A percentile compares a stretch with the other conserved stretches of the same genome.
phyloP scores from a whole-genome alignment of 2,888 invertebrate genomes.

The Drosophila koepferae region DNA sequence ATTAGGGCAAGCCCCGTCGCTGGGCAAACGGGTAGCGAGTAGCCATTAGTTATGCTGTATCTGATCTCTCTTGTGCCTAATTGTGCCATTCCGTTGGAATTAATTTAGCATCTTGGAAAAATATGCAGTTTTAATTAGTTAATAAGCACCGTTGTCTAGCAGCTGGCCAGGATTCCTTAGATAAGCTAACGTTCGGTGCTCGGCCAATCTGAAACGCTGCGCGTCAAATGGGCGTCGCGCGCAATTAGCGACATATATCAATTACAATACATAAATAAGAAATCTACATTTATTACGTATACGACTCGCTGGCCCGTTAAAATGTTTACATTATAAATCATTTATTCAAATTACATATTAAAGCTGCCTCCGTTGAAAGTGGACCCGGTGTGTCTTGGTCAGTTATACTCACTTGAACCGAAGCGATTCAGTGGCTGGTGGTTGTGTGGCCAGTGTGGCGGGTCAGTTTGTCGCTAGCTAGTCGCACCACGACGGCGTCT shows the following conservation, averaged over 20 bases:
- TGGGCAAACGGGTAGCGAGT: background rate
- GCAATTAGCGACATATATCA: conserved; percentile 81
- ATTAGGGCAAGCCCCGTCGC: conserved; percentile 33
- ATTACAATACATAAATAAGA: conserved; percentile 62
- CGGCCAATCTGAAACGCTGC: conserved; percentile 18
- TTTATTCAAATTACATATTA: conserved; percentile 79
- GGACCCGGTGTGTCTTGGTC: conserved; percentile 30
- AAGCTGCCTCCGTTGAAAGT: conserved; percentile 38
- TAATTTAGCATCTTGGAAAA: conserved; percentile 68
- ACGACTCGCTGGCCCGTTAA: conserved; percentile 57
- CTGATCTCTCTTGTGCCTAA: conserved; percentile 26
- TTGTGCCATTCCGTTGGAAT: conserved; percentile 51
- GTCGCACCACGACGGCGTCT: conserved; percentile 52
- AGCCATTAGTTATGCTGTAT: conserved; percentile 7
- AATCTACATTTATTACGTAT: conserved; percentile 35
- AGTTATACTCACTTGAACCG: conserved; percentile 35
- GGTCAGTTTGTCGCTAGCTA: conserved; percentile 48
- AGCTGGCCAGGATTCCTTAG: conserved; percentile 75
- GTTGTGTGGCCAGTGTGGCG: conserved; percentile 43
- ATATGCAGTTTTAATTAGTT: conserved; percentile 80
- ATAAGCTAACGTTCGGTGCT: conserved; percentile 40
- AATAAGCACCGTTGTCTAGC: conserved; percentile 65
- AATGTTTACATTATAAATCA: conserved; percentile 81
- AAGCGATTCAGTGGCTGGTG: conserved; percentile 1
- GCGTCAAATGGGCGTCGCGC: conserved; percentile 66